phyloP scores from a whole-genome alignment of 2,113 vertebrate genomes.

The Mobula birostris region DNA sequence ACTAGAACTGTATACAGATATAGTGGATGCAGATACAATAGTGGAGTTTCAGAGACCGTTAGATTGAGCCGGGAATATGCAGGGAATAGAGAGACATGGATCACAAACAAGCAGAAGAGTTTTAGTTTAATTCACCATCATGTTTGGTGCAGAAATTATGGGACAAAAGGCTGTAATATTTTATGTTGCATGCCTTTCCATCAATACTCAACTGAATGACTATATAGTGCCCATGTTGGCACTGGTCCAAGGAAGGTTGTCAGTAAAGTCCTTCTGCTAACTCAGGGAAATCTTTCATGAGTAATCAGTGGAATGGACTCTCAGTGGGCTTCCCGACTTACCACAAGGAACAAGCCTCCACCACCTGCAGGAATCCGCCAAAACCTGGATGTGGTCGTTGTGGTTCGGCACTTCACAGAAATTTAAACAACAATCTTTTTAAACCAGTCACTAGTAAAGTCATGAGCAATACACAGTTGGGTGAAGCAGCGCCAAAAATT shows the following conservation, averaged over 20 bases:
- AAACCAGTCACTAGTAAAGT: not conserved
- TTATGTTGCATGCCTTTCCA: not conserved
- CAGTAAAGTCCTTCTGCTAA: not conserved
- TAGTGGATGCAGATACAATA: too few relatives aligned
- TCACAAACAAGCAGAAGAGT: too few relatives aligned
- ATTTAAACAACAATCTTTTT: not conserved
- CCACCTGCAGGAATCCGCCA: not conserved
- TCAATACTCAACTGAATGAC: not conserved
- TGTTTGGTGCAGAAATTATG: too few relatives aligned
- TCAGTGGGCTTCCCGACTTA: not conserved
- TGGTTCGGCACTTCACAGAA: not conserved
- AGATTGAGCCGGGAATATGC: too few relatives aligned
- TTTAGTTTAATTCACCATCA: too few relatives aligned
- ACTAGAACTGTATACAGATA: too few relatives aligned
- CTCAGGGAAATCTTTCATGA: not conserved
- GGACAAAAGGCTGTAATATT: too few relatives aligned
- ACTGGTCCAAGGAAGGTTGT: not conserved
- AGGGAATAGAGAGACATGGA: too few relatives aligned
- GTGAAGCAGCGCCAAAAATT: too few relatives aligned
- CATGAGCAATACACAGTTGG: too few relatives aligned
- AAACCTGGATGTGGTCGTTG: not conserved
- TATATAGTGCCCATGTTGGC: not conserved
- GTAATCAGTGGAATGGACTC: too few relatives aligned
- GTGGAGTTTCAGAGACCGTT: too few relatives aligned
- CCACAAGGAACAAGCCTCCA: not conserved